These are phyloP conservation scores for Elegia similella DNA, from an alignment of 2,888 invertebrate genomes.

Conservation along the genomic window DNA sequence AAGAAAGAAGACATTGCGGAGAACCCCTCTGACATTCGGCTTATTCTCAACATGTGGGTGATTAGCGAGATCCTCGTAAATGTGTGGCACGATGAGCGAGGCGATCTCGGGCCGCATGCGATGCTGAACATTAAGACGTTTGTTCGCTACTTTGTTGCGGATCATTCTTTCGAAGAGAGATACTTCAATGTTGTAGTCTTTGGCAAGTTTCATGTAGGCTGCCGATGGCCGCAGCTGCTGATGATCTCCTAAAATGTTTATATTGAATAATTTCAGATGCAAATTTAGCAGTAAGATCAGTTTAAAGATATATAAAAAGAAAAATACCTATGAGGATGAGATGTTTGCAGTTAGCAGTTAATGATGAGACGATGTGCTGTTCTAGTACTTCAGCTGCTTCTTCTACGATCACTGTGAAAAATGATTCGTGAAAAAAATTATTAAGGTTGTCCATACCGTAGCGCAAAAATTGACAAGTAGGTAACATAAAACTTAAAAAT, in stretches of 20 bases:
- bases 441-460: too few relatives aligned
- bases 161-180: slow-evolving; percentile 92
- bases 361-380: slow-evolving; percentile 88
- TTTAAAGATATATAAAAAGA: too few relatives aligned
- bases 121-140: slow-evolving; percentile 86
- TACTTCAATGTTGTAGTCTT: slow-evolving; percentile 85
- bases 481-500: too few relatives aligned
- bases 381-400: slow-evolving; percentile 95
- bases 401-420: slow-evolving; percentile 86
- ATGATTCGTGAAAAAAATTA: slow-evolving; percentile 12
- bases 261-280: neutral
- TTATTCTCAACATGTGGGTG: slow-evolving; percentile 82
- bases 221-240: slow-evolving; percentile 89
- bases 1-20: slow-evolving; percentile 85
- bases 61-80: slow-evolving; percentile 85
- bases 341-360: slow-evolving; percentile 87
- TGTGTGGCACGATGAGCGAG: slow-evolving; percentile 83
- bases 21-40: slow-evolving; percentile 82
- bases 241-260: slow-evolving; percentile 84
- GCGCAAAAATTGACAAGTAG: too few relatives aligned
- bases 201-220: slow-evolving; percentile 84
- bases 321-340: slow-evolving; percentile 90
- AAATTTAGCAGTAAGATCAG: slow-evolving; percentile 4
- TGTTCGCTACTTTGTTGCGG: slow-evolving; percentile 83
- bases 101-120: slow-evolving; percentile 86